Base-by-base conservation (phyloP, 1,140 invertebrate genomes). In the Drosophila repletoides region DNA sequence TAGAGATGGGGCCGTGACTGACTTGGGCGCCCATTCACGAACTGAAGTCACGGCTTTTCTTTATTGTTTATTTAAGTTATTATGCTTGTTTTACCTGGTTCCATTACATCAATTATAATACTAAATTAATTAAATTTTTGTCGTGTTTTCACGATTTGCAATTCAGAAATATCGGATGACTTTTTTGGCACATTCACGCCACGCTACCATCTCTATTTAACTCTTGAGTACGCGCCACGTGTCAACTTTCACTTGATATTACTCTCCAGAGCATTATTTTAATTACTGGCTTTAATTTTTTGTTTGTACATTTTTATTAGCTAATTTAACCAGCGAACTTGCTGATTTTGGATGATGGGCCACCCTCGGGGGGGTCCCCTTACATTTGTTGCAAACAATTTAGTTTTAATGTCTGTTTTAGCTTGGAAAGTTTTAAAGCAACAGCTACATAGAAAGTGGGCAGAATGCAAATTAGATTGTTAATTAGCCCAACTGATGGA, bases 201-300 rank as follows among this genome's bases (percentile, higher is more conserved):
- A 26, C 10, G 24, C 0, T n/a, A 9, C 5, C 6, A 14, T 7
- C 21, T 34, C 45, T 51, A 64, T 19, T 53, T n/a, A 29, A 12
- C 29, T 12, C 40, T 46, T 40, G 29, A 7, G 12, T 14, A 22
- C 34, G 36, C n/a, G n/a, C 29, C 29, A n/a, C 9, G 24, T 29
- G 41, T 64, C 33, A 56, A 41, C 43, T 65, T 65, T 65, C 43
- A 48, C 53, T 58, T 34, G 1, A 33, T 22, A n/a, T n/a, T n/a
- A n/a, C n/a, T n/a, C n/a, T 34, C 1, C 28, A 28, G 12, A 1
- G 2, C 12, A 4, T 21, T 21, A 12, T 14, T 46, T 64, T 56
- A 64, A 64, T 56, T 64, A 38, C 10, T 46, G 6, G 17, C 2
- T 53, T 34, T 3, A 31, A 3, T 4, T 31, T 31, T 31, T 31